Evolutionary conservation across 2,113 vertebrate genomes (phyloP).

Genomic region (Cranoglanis bouderius): DNA sequence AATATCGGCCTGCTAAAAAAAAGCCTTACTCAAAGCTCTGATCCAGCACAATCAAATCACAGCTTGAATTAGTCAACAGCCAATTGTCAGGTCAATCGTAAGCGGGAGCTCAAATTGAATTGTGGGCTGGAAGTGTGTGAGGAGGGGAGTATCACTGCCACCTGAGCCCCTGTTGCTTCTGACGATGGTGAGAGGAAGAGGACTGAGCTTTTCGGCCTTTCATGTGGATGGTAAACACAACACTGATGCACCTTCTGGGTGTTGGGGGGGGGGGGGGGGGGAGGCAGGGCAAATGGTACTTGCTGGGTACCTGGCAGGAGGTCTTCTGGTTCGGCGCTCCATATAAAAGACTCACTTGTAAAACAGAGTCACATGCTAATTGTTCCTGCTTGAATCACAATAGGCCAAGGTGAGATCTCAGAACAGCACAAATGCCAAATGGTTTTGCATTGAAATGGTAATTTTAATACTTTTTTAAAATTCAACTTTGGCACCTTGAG

Average conservation of each 20-base stretch:
- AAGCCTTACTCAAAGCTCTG: conserved; percentile 12
- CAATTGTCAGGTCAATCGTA: conserved; percentile 61
- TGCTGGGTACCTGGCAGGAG: not conserved
- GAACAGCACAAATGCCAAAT: conserved; percentile 30
- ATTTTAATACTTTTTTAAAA: conserved; percentile 10
- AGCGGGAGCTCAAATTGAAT: conserved; percentile 68
- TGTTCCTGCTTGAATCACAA: conserved; percentile 13
- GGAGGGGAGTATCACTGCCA: conserved; percentile 60
- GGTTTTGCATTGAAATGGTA: conserved; percentile 39
- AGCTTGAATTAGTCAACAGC: conserved; percentile 63
- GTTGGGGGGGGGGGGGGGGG: no score
- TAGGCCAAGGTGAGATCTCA: conserved; percentile 22
- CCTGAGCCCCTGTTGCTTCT: conserved; percentile 67
- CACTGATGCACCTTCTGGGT: conserved; percentile 58
- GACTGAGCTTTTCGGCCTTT: not conserved
- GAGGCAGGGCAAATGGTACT: conserved; percentile 8
- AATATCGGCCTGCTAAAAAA: conserved; percentile 15
- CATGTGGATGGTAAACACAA: conserved; percentile 57
- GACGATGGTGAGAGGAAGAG: conserved; percentile 30
- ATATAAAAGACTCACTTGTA: conserved; percentile 30
- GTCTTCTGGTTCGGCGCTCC: conserved; percentile 6
- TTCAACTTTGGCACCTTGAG: conserved; percentile 12
- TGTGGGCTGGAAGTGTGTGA: conserved; percentile 52
- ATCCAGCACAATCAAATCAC: conserved; percentile 64
- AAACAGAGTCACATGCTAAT: conserved; percentile 46